Evolutionary conservation across 2,113 vertebrate genomes (phyloP).

Genomic region (Trogon melanurus): DNA sequence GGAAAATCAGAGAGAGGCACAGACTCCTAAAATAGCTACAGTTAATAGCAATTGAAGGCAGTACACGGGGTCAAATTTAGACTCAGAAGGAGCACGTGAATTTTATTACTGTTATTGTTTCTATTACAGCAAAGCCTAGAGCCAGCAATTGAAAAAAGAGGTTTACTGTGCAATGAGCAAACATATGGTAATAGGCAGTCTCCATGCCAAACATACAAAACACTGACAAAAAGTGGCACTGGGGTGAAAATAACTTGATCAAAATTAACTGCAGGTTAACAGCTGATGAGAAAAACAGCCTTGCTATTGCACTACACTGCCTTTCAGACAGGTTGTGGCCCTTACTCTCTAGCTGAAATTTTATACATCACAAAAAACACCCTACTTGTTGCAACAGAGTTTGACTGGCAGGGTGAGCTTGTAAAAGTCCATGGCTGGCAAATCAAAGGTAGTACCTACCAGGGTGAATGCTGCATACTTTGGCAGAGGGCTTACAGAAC

Average conservation of each 20-base stretch:
- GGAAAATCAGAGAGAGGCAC: background rate
- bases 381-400: background rate
- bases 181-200: background rate
- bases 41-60: background rate
- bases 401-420: background rate
- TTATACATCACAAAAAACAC: background rate
- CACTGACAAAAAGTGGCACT: background rate
- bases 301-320: background rate
- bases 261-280: conserved; percentile 1
- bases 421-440: background rate
- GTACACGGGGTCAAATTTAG: conserved; percentile 14
- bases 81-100: background rate
- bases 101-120: conserved; percentile 27
- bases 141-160: background rate
- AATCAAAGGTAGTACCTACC: background rate
- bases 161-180: background rate
- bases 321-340: background rate
- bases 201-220: background rate
- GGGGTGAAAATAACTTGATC: background rate
- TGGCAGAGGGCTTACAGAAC: background rate
- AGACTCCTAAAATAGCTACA: background rate
- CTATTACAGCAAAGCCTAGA: conserved; percentile 1
- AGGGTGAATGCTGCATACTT: background rate
- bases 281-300: background rate
- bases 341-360: background rate